phyloP scores from a whole-genome alignment of 2,888 invertebrate species.

The Drosophila falleni region DNA sequence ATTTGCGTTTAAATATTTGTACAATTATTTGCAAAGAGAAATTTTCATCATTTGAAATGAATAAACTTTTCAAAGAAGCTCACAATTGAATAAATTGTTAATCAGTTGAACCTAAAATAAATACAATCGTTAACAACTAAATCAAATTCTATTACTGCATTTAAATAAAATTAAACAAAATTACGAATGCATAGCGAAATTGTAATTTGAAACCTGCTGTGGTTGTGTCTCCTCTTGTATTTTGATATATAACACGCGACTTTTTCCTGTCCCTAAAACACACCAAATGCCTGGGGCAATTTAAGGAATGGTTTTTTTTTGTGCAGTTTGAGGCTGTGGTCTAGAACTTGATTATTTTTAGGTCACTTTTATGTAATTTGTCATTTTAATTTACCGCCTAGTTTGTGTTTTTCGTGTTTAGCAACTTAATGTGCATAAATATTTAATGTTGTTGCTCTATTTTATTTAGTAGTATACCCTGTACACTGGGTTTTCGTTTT shows the following conservation, averaged over 20 bases:
- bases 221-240: slow-evolving; percentile 30
- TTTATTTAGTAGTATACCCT: too few relatives aligned
- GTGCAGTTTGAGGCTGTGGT: not conserved
- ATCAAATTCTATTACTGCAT: slow-evolving; percentile 53
- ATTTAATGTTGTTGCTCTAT: slow-evolving; percentile 42
- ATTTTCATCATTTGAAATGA: not conserved
- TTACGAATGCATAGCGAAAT: slow-evolving; percentile 53
- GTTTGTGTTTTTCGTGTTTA: slow-evolving; percentile 60
- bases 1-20: slow-evolving; percentile 12
- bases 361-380: slow-evolving; percentile 55
- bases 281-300: slow-evolving; percentile 12
- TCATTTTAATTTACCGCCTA: slow-evolving; percentile 66
- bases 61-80: not conserved
- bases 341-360: slow-evolving; percentile 19
- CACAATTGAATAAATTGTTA: slow-evolving; percentile 39
- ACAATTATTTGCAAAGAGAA: slow-evolving; percentile 6
- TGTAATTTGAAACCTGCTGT: slow-evolving; percentile 48
- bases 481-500: too few relatives aligned
- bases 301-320: not conserved
- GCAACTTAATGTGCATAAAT: slow-evolving; percentile 59
- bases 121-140: slow-evolving; percentile 31
- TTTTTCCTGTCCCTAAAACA: not conserved
- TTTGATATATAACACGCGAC: not conserved
- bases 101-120: slow-evolving; percentile 36
- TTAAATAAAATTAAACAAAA: slow-evolving; percentile 53